These are phyloP conservation scores for Engystomops pustulosus DNA, from an alignment of 2,113 vertebrate species.

Conservation along the genomic window DNA sequence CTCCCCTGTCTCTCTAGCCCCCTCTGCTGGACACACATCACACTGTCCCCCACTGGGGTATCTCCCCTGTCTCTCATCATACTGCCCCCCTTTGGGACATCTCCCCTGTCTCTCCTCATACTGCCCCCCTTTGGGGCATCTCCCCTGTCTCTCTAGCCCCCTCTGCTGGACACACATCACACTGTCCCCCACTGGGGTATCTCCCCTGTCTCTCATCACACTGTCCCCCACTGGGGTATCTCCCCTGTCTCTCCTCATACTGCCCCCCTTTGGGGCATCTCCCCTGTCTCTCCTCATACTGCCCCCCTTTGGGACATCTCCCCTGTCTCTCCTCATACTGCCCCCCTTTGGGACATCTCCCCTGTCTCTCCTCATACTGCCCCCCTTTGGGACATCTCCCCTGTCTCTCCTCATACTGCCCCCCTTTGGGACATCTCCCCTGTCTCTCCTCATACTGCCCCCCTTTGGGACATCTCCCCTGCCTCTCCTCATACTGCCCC, in stretches of 20 bases:
- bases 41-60: background rate
- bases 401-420: background rate
- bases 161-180: slow-evolving; percentile 78
- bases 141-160: slow-evolving; percentile 76
- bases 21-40: background rate
- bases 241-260: slow-evolving; percentile 56
- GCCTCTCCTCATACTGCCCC: background rate
- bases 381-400: no score
- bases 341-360: background rate
- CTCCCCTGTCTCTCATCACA: slow-evolving; percentile 41
- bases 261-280: no score
- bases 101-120: no score
- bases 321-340: no score
- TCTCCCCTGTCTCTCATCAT: slow-evolving; percentile 66
- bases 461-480: background rate
- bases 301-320: no score
- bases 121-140: background rate
- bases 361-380: slow-evolving; percentile 49
- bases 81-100: no score
- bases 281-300: no score
- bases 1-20: slow-evolving; percentile 47
- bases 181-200: background rate
- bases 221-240: background rate
- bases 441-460: no score
- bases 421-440: background rate